These are phyloP conservation scores for Brachionus asplanchnoidis DNA, from an alignment of 1,140 invertebrate genomes.

Conservation along the genomic window DNA sequence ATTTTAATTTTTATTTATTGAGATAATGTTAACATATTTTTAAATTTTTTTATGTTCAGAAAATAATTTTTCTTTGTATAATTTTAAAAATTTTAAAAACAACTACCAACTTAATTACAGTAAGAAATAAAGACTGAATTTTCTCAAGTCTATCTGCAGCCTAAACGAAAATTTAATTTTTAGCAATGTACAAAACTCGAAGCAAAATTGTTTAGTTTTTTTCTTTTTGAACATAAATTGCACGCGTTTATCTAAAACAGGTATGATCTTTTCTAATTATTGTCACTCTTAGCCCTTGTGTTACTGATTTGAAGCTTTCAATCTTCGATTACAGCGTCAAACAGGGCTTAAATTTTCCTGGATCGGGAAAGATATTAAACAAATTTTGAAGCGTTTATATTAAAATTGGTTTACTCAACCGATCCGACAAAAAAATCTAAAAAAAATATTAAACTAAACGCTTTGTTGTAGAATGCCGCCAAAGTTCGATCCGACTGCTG, in stretches of 20 bases:
- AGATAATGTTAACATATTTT: too few species aligned
- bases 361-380: neutral
- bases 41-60: too few species aligned
- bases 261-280: neutral
- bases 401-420: neutral
- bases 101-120: neutral
- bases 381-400: neutral
- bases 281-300: slow-evolving; percentile 16
- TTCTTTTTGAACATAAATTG: slow-evolving; percentile 31
- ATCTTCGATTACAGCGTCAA: slow-evolving; percentile 24
- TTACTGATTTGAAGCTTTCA: slow-evolving; percentile 24
- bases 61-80: neutral
- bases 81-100: neutral
- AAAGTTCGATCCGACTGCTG: slow-evolving; percentile 42
- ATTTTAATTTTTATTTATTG: too few species aligned
- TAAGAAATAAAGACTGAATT: neutral
- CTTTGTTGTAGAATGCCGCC: slow-evolving; percentile 25
- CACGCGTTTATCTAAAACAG: slow-evolving; percentile 13
- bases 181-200: neutral
- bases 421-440: neutral
- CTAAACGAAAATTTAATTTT: neutral
- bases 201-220: slow-evolving; percentile 12
- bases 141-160: neutral
- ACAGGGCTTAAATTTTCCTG: slow-evolving; percentile 27
- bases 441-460: neutral